Conservation (phyloP, 2,888 invertebrate species). For the Pandemis heparana region DNA sequence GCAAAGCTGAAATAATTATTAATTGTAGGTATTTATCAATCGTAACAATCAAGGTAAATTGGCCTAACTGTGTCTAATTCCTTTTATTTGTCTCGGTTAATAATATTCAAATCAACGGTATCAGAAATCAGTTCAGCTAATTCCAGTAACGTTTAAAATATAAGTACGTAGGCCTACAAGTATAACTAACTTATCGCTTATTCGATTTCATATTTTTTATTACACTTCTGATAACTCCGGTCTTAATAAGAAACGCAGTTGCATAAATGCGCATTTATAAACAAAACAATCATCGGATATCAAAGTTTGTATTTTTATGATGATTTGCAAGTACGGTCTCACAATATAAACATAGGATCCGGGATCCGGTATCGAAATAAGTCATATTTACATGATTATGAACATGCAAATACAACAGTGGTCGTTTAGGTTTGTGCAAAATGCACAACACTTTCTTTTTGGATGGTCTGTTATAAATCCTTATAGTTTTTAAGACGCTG, state of each 20-base stretch:
- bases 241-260: neutral
- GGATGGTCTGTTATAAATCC: no score
- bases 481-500: no score
- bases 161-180: neutral
- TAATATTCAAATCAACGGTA: neutral
- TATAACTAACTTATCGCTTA: neutral
- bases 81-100: neutral
- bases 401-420: neutral
- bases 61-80: neutral
- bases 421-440: neutral
- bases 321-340: neutral
- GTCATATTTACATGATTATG: neutral
- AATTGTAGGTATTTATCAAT: neutral
- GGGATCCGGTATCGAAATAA: neutral
- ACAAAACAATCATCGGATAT: neutral
- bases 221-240: neutral
- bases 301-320: neutral
- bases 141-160: neutral
- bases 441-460: no score
- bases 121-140: neutral
- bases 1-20: neutral
- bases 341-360: no score
- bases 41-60: neutral
- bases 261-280: neutral
- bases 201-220: conserved; percentile 3